phyloP scores from a whole-genome alignment of 1,140 invertebrate genomes.

The Drosophila murphyi region DNA sequence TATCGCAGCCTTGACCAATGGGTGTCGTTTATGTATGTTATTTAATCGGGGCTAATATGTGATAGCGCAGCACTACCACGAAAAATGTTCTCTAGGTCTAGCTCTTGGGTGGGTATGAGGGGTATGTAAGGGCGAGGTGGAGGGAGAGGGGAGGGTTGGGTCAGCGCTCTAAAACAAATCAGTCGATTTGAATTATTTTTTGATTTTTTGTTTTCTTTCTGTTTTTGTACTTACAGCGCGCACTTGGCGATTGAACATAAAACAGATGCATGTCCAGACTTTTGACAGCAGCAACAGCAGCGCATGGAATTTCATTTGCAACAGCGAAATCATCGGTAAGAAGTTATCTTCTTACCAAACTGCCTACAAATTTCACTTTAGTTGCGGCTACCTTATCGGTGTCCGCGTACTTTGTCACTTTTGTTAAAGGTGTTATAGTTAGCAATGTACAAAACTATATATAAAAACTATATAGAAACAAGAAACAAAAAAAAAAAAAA shows the following conservation, averaged over 20 bases:
- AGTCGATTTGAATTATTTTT: slow-evolving; percentile 16
- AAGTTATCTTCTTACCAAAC: slow-evolving; percentile 67
- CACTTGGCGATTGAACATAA: slow-evolving; percentile 97
- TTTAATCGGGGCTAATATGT: slow-evolving; percentile 31
- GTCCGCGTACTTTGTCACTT: slow-evolving; percentile 14
- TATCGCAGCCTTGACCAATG: slow-evolving; percentile 54
- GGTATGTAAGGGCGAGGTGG: neutral
- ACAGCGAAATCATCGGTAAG: slow-evolving; percentile 95
- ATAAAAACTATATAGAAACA: slow-evolving; percentile 12
- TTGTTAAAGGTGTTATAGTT: slow-evolving; percentile 23
- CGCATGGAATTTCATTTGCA: slow-evolving; percentile 98
- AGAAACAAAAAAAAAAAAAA: slow-evolving; percentile 10
- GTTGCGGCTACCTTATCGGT: slow-evolving; percentile 23
- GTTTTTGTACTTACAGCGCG: slow-evolving; percentile 92
- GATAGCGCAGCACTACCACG: slow-evolving; percentile 15
- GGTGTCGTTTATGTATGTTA: slow-evolving; percentile 32
- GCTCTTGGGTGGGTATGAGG: neutral
- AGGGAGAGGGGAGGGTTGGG: neutral
- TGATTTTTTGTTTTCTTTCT: slow-evolving; percentile 1
- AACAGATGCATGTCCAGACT: slow-evolving; percentile 99
- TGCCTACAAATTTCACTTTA: slow-evolving; percentile 7
- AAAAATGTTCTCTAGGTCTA: slow-evolving; percentile 2
- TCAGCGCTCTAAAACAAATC: slow-evolving; percentile 8
- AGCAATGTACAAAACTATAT: neutral
- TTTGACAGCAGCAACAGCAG: slow-evolving; percentile 97